Evolutionary conservation across 92 coral and sea anemone species (phyloP).

Genomic region (Umimayanthus kanabou): DNA sequence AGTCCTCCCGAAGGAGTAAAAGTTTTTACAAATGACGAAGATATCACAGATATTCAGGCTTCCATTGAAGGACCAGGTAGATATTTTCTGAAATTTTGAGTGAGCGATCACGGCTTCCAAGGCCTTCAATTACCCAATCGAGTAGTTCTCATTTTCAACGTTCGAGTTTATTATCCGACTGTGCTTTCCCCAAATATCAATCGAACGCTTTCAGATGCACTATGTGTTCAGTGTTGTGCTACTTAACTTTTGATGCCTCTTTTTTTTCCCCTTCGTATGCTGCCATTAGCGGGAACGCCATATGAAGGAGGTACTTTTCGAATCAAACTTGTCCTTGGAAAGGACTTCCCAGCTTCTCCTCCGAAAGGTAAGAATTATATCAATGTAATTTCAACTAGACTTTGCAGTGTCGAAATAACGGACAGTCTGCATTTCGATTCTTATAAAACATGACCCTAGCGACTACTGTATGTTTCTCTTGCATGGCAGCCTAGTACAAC

Average conservation of each 20-base stretch:
- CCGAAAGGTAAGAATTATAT: constrained; percentile 83
- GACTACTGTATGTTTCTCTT: neutral
- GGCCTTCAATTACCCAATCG: neutral
- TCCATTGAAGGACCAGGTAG: constrained; percentile 98
- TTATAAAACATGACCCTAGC: too few species aligned
- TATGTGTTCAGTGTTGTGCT: neutral
- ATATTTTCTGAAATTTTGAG: constrained; percentile 4
- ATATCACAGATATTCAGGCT: constrained; percentile 97
- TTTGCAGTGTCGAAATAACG: neutral
- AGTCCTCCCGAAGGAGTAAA: constrained; percentile 99
- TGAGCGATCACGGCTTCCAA: neutral
- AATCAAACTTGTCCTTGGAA: constrained; percentile 90
- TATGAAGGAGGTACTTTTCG: constrained; percentile 96
- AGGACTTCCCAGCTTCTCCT: constrained; percentile 95
- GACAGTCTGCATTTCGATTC: neutral
- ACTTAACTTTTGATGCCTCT: neutral
- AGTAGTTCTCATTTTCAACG: neutral
- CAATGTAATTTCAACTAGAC: neutral
- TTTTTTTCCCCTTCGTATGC: neutral
- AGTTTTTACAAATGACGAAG: constrained; percentile 89
- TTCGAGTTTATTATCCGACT: neutral
- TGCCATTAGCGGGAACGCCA: constrained; percentile 90
- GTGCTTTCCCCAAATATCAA: neutral
- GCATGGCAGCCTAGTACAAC: neutral
- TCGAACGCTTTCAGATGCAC: neutral